Percentiles rank a stretch among this genome's conserved stretches.
Conservation (phyloP, 1,140 invertebrate genomes). For the Coelopa frigida region DNA sequence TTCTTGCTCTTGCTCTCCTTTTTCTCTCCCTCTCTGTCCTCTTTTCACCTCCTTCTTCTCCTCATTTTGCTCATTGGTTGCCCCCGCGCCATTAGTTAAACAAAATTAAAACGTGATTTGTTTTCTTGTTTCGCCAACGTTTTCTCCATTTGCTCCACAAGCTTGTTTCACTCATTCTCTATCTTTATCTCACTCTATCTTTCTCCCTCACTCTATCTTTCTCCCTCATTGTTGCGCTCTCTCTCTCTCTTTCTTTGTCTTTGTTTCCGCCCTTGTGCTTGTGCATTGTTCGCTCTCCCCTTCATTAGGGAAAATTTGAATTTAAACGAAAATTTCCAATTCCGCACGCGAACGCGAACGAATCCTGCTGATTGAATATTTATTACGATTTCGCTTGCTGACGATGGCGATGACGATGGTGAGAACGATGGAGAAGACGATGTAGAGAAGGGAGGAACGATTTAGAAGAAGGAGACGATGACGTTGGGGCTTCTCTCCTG, state of each 20-base stretch:
- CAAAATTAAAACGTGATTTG: conserved; percentile 13
- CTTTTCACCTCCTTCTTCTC: too few relatives aligned
- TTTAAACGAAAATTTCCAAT: conserved; percentile 8
- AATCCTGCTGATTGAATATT: conserved; percentile 11
- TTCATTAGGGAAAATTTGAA: conserved; percentile 5
- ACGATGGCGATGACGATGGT: too few relatives aligned
- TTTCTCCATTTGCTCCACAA: background rate
- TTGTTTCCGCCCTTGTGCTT: background rate
- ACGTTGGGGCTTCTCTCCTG: too few relatives aligned
- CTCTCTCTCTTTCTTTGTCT: background rate
- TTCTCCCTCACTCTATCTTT: conserved; percentile 1
- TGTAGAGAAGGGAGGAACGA: too few relatives aligned
- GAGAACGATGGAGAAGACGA: too few relatives aligned
- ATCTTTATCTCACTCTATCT: conserved; percentile 3
- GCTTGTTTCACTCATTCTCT: conserved; percentile 4
- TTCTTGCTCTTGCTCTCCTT: too few relatives aligned
- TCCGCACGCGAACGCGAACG: conserved; percentile 5
- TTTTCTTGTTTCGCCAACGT: conserved; percentile 8
- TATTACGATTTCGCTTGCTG: too few relatives aligned
- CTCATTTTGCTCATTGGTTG: too few relatives aligned
- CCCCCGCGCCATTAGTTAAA: too few relatives aligned
- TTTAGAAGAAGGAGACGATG: too few relatives aligned
- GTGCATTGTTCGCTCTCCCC: background rate
- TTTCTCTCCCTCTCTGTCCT: too few relatives aligned
- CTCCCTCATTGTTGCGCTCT: background rate